phyloP scores from a whole-genome alignment of 2,113 vertebrate genomes.

The Hippocampus comes region DNA sequence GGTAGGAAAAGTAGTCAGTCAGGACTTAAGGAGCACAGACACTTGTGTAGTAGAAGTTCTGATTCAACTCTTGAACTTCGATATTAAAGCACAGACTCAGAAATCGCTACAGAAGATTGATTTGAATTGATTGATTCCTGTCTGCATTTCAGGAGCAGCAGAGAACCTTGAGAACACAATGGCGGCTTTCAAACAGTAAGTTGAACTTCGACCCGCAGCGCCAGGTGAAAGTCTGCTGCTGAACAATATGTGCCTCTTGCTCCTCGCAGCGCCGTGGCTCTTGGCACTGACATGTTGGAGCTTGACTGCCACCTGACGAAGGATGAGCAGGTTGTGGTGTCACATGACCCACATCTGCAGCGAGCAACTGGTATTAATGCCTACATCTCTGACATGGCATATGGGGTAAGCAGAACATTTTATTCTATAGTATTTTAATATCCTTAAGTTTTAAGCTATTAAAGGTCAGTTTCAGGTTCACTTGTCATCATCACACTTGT shows the following conservation, averaged over 20 bases:
- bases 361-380: conserved; percentile 83
- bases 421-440: neutral
- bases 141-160: conserved; percentile 81
- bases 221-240: neutral
- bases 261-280: conserved; percentile 79
- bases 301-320: conserved; percentile 95
- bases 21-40: no score
- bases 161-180: conserved; percentile 98
- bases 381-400: conserved; percentile 81
- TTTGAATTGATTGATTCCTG: conserved; percentile 3
- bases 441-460: neutral
- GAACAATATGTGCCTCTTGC: conserved; percentile 4
- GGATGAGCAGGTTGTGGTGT: conserved; percentile 92
- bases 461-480: no score
- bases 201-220: conserved; percentile 32
- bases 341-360: conserved; percentile 86
- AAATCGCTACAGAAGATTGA: no score
- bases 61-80: no score
- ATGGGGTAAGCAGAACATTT: conserved; percentile 78
- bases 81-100: no score
- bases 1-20: no score
- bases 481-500: no score
- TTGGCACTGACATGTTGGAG: conserved; percentile 97
- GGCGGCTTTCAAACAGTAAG: conserved; percentile 95
- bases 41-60: no score